Base-by-base conservation (phyloP, 2,797 vertebrate genomes). In the Alosa sapidissima region DNA sequence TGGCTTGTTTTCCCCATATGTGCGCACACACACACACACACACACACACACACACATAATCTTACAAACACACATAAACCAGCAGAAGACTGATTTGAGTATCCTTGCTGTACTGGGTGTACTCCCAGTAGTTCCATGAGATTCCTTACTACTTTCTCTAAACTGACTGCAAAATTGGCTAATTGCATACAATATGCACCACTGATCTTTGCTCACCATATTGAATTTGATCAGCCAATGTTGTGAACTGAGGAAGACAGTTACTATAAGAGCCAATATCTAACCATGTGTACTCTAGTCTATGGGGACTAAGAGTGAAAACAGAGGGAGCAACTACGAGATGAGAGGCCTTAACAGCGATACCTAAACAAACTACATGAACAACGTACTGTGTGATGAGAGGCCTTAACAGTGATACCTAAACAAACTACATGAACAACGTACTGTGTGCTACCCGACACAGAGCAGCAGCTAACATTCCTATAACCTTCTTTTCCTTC, bases 401-500 rank as follows among this genome's bases (percentile, higher is more conserved):
- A 52, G 9, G 52, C 68, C 72, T 45, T 45, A 19, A 41, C 72
- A 78, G 72, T 47, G 72, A 78, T 78, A 6, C 6, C 2, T 45
- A 14, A 33, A 33, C 65, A 45, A 78, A 45, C 41, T 47, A 78
- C 16, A 16, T 45, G 14, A 47, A 78, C 36, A 47, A 47, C 72
- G 16, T 41, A 41, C n/a, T 28, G 36, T 41, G 41, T 47, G 14
- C 16, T 5, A 45, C 36, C 72, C 16, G 36, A 78, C 72, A 47
- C 28, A 41, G 68, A 75, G 45, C 16, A 85, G 47, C 60, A 36
- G 11, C 16, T 6, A 45, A 83, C 47, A 81, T 84, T 68, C 81
- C 11, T 47, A 55, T 81, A 78, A 51, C 84, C 52, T 51, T 54
- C 84, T 47, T 51, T 54, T 41, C 62, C 83, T 45, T 41, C 47